Percentiles rank a stretch among this genome's conserved stretches.
phyloP scores from a whole-genome alignment of 2,888 invertebrate genomes.

The Cerastoderma edule region DNA sequence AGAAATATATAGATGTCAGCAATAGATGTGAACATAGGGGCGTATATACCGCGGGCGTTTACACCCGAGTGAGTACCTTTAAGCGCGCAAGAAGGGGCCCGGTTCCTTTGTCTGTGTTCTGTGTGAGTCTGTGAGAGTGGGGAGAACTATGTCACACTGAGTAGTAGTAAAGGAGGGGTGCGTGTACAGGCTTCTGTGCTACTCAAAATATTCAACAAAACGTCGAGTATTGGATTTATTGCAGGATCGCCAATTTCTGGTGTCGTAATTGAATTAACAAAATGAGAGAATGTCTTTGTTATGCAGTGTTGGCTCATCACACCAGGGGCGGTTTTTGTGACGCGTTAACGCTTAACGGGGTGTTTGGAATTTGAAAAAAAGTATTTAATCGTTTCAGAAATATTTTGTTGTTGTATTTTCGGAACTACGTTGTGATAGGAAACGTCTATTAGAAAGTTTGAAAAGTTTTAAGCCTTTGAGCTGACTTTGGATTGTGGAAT shows the following conservation, averaged over 20 bases:
- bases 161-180: no score
- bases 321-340: constrained; percentile 6
- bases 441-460: no score
- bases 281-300: constrained; percentile 20
- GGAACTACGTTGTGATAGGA: no score
- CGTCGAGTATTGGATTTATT: constrained; percentile 18
- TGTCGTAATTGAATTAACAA: constrained; percentile 20
- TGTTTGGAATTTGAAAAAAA: neutral
- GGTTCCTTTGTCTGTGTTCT: constrained; percentile 19
- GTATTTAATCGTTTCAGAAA: no score
- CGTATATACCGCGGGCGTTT: no score
- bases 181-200: neutral
- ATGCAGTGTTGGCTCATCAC: constrained; percentile 1
- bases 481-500: no score
- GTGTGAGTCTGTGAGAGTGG: neutral
- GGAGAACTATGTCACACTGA: neutral
- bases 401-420: no score
- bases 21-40: no score
- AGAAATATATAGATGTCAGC: no score
- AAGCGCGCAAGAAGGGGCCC: neutral
- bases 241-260: neutral
- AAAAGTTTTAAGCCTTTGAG: no score
- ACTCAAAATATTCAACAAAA: no score
- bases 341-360: neutral
- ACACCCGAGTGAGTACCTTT: constrained; percentile 14